Evolutionary conservation across 2,113 vertebrate genomes (phyloP).

Genomic region (Cygnus buccinator): DNA sequence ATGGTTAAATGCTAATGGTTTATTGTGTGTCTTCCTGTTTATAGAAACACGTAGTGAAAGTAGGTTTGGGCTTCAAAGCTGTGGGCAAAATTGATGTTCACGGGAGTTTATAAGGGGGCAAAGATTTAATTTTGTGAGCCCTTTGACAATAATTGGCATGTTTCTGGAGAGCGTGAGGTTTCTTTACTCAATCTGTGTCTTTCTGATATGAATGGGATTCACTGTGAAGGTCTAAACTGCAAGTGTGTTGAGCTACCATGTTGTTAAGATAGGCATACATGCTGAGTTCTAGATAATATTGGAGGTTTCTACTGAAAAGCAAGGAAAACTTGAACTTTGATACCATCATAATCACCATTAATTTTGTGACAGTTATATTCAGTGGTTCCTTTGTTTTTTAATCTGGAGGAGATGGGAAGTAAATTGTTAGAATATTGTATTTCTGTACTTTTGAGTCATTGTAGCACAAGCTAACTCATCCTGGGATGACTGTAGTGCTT

Average conservation of each 20-base stretch:
- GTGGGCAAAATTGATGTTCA: not conserved
- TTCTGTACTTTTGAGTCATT: not conserved
- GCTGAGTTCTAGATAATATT: rapidly evolving
- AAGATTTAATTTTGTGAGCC: not conserved
- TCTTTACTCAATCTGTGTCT: not conserved
- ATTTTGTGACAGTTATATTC: not conserved
- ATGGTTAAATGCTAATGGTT: not conserved
- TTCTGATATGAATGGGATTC: rapidly evolving
- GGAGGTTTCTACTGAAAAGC: not conserved
- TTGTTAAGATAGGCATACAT: rapidly evolving
- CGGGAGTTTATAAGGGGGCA: not conserved
- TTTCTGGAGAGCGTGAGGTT: not conserved
- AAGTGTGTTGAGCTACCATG: not conserved
- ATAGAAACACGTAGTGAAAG: not conserved
- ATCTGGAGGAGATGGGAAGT: not conserved
- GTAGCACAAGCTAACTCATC: not conserved
- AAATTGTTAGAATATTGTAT: not conserved
- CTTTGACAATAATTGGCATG: rapidly evolving
- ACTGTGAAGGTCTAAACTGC: not conserved
- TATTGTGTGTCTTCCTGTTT: not conserved
- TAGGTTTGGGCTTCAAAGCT: not conserved
- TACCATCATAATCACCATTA: rapidly evolving
- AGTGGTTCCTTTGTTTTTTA: not conserved
- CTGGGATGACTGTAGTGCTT: no score
- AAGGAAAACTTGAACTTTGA: rapidly evolving